A percentile compares a stretch with the other conserved stretches of the same genome.
phyloP scores from a whole-genome alignment of 2,797 vertebrate genomes.

The Peromyscus attwateri region DNA sequence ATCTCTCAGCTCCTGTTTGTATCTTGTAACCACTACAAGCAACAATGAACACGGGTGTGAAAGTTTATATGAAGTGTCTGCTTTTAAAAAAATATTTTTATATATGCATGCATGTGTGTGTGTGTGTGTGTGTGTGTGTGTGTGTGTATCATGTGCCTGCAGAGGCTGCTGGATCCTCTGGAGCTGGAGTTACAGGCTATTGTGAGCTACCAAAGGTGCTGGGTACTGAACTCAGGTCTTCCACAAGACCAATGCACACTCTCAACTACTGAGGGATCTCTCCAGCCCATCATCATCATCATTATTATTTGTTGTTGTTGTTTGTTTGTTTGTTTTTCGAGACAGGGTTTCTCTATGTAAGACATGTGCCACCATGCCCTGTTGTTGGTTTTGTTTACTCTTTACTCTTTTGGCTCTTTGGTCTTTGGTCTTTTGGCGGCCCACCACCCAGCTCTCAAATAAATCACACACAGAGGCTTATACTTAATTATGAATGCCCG shows the following conservation, averaged over 20 bases:
- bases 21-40: neutral
- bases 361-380: no score
- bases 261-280: neutral
- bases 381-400: no score
- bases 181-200: neutral
- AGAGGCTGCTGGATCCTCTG: neutral
- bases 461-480: no score
- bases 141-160: neutral
- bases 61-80: neutral
- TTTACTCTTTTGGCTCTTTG: no score
- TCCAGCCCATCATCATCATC: no score
- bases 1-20: neutral
- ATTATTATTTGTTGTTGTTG: neutral
- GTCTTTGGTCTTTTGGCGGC: no score
- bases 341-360: no score
- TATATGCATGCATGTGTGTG: neutral
- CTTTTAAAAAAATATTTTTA: neutral
- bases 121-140: no score
- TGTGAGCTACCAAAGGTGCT: neutral
- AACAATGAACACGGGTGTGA: neutral
- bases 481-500: no score
- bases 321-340: neutral
- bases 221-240: neutral
- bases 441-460: no score
- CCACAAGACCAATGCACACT: neutral